phyloP scores from a whole-genome alignment of 2,888 invertebrate genomes.

The Lordiphosa fenestrarum region DNA sequence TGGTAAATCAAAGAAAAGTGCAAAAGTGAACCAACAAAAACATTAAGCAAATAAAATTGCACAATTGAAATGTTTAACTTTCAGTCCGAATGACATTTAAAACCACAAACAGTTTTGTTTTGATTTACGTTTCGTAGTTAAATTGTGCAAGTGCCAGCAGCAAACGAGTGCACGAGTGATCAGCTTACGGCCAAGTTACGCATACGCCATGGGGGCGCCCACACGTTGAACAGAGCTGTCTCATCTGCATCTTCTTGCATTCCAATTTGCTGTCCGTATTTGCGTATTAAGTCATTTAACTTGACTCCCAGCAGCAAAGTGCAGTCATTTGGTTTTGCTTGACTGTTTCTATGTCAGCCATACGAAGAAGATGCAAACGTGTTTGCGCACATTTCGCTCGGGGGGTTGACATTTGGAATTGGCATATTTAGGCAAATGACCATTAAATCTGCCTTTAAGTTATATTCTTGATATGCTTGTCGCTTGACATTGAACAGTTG shows the following conservation, averaged over 20 bases:
- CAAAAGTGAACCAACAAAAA: slow-evolving; percentile 31
- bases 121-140: slow-evolving; percentile 36
- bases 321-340: slow-evolving; percentile 30
- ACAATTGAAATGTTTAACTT: slow-evolving; percentile 15
- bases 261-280: slow-evolving; percentile 29
- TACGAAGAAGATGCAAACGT: slow-evolving; percentile 53
- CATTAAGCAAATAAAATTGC: slow-evolving; percentile 18
- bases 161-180: slow-evolving; percentile 29
- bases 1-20: slow-evolving; percentile 63
- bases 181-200: slow-evolving; percentile 39
- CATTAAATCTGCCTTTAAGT: slow-evolving; percentile 43
- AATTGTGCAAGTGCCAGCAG: slow-evolving; percentile 50
- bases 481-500: slow-evolving; percentile 7
- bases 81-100: slow-evolving; percentile 57
- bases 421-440: slow-evolving; percentile 70
- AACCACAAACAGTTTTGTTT: slow-evolving; percentile 28
- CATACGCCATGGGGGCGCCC: slow-evolving; percentile 56
- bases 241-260: not conserved
- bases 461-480: slow-evolving; percentile 39
- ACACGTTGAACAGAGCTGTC: slow-evolving; percentile 25
- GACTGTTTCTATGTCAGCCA: slow-evolving; percentile 52
- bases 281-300: slow-evolving; percentile 58
- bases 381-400: slow-evolving; percentile 59
- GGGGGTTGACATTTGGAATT: slow-evolving; percentile 56
- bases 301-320: slow-evolving; percentile 31